Base-by-base conservation (phyloP, 2,113 vertebrate species). In the Piaya cayana region DNA sequence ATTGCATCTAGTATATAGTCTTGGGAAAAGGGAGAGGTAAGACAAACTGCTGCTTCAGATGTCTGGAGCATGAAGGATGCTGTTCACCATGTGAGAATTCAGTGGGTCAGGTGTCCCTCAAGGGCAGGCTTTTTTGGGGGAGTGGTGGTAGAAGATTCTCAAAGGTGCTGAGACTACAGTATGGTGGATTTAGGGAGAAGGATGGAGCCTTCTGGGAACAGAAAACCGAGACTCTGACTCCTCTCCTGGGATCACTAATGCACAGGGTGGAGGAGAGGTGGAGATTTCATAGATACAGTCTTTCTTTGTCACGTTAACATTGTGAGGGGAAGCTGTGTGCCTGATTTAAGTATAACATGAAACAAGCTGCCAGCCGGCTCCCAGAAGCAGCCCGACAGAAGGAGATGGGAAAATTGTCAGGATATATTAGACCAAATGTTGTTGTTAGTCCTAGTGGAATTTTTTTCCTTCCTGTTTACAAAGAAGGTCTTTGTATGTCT, bases 361-460 rank as follows among this genome's bases (percentile, higher is more conserved):
- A 97, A 88, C 94, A 96, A 95, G 88, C 96, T 97, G 96, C 95
- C 96, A 96, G 52, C 86, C 70, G 15, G 88, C 93, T 97, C 96
- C 92, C 96, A 84, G 83, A 96, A 96, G 95, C 55, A 84, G 69
- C 94, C 63, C 56, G 15, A 93, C 92, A 94, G 95, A 97, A 95
- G 90, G 95, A 96, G 95, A 96, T 96, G 95, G 94, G 96, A 92
- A 96, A 96, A 95, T 98, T 97, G 97, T 97, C 96, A 97, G 82
- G 94, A 96, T 95, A 68, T 96, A 96, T 97, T 97, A 97, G 96
- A 93, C 96, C 88, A 89, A 94, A 93, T 90, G 86, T 79, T 86
- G 92, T 95, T 97, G 95, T 92, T 90, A 86, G 79, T 95, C 96
- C 91, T 93, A 63, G 95, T 92, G 95, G 96, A 88, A 95, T 97